Percentiles rank a stretch among this genome's conserved stretches.
Evolutionary conservation across 2,888 invertebrate species (phyloP).

Genomic region (Galerucella nymphaeae): DNA sequence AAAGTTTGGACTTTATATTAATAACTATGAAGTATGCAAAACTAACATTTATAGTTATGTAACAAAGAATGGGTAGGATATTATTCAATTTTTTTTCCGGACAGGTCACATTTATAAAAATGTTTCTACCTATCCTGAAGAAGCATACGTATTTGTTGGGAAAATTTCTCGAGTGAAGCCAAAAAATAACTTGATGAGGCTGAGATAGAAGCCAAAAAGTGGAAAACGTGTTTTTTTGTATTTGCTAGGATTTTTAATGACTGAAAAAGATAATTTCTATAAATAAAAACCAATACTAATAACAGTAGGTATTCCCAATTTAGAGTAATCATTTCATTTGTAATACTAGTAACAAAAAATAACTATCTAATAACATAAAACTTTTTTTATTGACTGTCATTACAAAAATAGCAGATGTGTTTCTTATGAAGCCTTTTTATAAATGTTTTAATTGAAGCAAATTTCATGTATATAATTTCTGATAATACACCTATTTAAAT

Average conservation of each 20-base stretch:
- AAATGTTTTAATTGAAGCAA: conserved; percentile 27
- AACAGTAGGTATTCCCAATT: conserved; percentile 31
- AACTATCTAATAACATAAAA: conserved; percentile 21
- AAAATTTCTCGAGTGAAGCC: too few relatives aligned
- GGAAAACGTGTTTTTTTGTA: too few relatives aligned
- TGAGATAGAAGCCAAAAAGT: too few relatives aligned
- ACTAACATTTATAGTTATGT: neutral
- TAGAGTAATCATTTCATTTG: conserved; percentile 26
- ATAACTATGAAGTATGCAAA: conserved; percentile 3
- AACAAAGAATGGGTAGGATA: neutral
- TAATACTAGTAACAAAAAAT: conserved; percentile 18
- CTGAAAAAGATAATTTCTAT: neutral
- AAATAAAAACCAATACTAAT: conserved; percentile 31
- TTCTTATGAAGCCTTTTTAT: conserved; percentile 20
- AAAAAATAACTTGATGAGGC: too few relatives aligned
- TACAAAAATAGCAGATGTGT: conserved; percentile 23
- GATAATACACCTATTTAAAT: conserved; percentile 35
- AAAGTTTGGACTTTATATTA: conserved; percentile 21
- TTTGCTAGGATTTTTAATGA: too few relatives aligned
- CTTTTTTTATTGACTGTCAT: conserved; percentile 23
- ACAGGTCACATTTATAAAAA: too few relatives aligned
- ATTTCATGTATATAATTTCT: conserved; percentile 33
- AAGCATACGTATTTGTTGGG: too few relatives aligned
- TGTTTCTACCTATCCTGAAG: too few relatives aligned
- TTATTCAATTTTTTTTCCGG: too few relatives aligned